Evolutionary conservation across 2,888 invertebrate species (phyloP).

Genomic region (Chrysomela aeneicollis): DNA sequence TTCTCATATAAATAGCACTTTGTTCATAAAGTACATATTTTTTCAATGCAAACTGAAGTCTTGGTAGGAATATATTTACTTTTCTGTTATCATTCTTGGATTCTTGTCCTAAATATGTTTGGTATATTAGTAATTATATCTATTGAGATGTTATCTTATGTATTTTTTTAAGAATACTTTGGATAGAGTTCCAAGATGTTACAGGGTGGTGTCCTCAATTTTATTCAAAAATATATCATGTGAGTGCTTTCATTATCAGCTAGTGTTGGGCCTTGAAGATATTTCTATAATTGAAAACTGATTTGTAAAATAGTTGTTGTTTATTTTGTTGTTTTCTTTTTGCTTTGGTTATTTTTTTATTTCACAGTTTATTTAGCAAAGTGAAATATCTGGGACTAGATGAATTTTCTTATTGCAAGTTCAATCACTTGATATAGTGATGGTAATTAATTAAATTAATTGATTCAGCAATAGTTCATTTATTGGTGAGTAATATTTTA

Average conservation of each 20-base stretch:
- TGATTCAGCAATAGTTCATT: constrained; percentile 23
- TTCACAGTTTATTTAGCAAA: constrained; percentile 35
- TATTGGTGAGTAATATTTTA: constrained; percentile 39
- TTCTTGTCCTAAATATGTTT: no score
- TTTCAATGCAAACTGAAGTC: no score
- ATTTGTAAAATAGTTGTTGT: constrained; percentile 48
- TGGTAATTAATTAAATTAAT: constrained; percentile 9
- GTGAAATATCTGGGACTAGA: constrained; percentile 21
- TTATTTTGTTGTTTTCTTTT: constrained; percentile 43
- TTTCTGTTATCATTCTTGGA: no score
- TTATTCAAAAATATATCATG: constrained; percentile 19
- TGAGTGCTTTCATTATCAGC: constrained; percentile 17
- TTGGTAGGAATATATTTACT: no score
- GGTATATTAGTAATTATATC: no score
- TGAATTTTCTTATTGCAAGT: constrained; percentile 27
- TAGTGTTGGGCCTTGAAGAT: constrained; percentile 30
- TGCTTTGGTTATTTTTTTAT: constrained; percentile 41
- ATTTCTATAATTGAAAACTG: constrained; percentile 27
- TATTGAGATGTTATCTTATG: no score
- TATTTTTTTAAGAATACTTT: no score
- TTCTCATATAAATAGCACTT: no score
- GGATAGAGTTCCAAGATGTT: constrained; percentile 8
- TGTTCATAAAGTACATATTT: no score
- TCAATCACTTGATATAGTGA: constrained; percentile 7
- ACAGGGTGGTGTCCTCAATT: constrained; percentile 29